These are phyloP conservation scores for Eriocheir sinensis DNA, from an alignment of 1,140 invertebrate species.

Conservation along the genomic window DNA sequence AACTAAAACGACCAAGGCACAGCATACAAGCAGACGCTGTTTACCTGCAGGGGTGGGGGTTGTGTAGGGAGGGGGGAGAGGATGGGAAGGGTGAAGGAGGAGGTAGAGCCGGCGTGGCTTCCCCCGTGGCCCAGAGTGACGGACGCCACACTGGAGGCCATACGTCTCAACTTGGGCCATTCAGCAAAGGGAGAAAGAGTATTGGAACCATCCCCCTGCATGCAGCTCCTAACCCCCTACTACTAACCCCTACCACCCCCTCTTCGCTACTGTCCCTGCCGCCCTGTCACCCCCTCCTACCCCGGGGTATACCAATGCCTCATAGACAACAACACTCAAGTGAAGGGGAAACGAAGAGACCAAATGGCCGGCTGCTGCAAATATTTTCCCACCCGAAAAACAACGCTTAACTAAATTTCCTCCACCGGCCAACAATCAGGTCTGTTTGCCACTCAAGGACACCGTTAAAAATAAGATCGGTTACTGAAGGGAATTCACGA, in stretches of 20 bases:
- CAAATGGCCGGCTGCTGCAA: slow-evolving; percentile 24
- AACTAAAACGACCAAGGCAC: too few relatives aligned
- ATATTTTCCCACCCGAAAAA: slow-evolving; percentile 15
- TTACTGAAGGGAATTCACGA: too few relatives aligned
- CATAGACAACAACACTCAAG: background rate
- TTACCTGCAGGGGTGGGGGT: background rate
- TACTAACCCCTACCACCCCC: background rate
- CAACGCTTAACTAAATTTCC: background rate
- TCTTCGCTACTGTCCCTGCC: background rate
- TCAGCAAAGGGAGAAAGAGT: slow-evolving; percentile 4
- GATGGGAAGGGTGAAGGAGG: too few relatives aligned
- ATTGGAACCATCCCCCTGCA: background rate
- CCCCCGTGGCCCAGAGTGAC: slow-evolving; percentile 9
- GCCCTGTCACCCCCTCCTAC: background rate
- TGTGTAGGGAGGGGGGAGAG: too few relatives aligned
- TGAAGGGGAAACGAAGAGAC: slow-evolving; percentile 1
- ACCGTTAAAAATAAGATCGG: too few relatives aligned
- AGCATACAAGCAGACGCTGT: too few relatives aligned
- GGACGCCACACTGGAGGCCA: background rate
- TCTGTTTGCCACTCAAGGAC: background rate
- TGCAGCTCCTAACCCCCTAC: background rate
- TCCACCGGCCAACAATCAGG: background rate
- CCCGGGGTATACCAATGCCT: background rate
- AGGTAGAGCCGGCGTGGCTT: background rate
- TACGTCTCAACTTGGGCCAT: background rate